These are phyloP conservation scores for Pluvialis apricaria DNA, from an alignment of 2,113 vertebrate genomes.

Conservation along the genomic window DNA sequence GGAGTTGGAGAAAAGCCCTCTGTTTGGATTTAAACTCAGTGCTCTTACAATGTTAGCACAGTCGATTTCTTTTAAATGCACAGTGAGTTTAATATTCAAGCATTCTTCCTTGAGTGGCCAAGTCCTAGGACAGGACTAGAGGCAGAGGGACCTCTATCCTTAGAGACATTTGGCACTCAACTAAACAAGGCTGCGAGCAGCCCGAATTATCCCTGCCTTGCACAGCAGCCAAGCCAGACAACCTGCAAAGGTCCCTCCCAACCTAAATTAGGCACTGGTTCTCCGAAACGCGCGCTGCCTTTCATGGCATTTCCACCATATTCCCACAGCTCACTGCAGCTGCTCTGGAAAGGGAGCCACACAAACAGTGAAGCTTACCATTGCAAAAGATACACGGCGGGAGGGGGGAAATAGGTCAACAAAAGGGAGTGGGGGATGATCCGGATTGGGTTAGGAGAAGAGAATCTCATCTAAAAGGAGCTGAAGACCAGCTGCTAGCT, in stretches of 20 bases:
- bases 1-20: not conserved
- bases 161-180: not conserved
- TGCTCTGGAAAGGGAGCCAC: not conserved
- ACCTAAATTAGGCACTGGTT: not conserved
- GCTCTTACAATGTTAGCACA: not conserved
- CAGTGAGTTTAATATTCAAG: not conserved
- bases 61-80: not conserved
- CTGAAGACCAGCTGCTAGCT: constrained; percentile 41
- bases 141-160: not conserved
- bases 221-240: not conserved
- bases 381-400: accelerated
- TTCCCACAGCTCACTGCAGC: constrained; percentile 8
- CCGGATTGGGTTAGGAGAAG: not conserved
- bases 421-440: not conserved
- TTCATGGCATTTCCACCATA: not conserved
- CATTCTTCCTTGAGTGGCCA: not conserved
- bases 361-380: not conserved
- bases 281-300: accelerated
- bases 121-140: not conserved
- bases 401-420: not conserved
- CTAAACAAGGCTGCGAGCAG: not conserved
- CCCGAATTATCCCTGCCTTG: not conserved
- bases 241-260: not conserved
- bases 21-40: not conserved
- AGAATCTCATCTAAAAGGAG: constrained; percentile 47